Conservation (phyloP, 2,888 invertebrate genomes). For the Galerucella calmariensis region DNA sequence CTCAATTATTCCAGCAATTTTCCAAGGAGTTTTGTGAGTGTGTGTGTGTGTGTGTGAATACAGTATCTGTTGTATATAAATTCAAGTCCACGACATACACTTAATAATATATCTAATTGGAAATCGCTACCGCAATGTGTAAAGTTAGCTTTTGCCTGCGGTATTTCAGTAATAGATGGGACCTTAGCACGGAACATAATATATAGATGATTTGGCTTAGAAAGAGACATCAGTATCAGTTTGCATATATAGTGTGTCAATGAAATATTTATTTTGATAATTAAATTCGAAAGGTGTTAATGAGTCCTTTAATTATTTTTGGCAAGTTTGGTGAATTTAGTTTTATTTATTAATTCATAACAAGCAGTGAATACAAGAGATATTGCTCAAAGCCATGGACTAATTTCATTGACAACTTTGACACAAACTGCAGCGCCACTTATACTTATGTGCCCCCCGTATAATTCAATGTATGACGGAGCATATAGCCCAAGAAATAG, state of each 20-base stretch:
- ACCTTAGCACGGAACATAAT: conserved; percentile 34
- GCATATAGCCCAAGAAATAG: no score
- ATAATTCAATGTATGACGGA: no score
- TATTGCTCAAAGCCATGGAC: no score
- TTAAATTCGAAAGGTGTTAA: not conserved
- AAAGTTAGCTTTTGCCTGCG: conserved; percentile 39
- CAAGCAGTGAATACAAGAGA: no score
- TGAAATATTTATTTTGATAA: not conserved
- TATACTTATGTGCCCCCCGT: no score
- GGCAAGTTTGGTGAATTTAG: no score
- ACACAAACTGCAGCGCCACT: no score
- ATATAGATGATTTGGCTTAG: conserved; percentile 29
- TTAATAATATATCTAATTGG: conserved; percentile 58
- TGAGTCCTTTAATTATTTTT: no score
- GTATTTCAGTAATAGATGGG: conserved; percentile 41
- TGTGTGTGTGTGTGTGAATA: conserved; percentile 31
- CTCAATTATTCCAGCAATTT: conserved; percentile 42
- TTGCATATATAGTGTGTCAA: conserved; percentile 24
- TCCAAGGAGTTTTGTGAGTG: conserved; percentile 35
- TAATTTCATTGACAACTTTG: no score
- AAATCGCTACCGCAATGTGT: conserved; percentile 55
- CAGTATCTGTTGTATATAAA: conserved; percentile 50
- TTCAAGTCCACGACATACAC: conserved; percentile 48
- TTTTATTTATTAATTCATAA: no score
- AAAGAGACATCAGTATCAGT: conserved; percentile 30